Conservation (phyloP, 2,888 invertebrate genomes). For the Drosophila percnosoma region DNA sequence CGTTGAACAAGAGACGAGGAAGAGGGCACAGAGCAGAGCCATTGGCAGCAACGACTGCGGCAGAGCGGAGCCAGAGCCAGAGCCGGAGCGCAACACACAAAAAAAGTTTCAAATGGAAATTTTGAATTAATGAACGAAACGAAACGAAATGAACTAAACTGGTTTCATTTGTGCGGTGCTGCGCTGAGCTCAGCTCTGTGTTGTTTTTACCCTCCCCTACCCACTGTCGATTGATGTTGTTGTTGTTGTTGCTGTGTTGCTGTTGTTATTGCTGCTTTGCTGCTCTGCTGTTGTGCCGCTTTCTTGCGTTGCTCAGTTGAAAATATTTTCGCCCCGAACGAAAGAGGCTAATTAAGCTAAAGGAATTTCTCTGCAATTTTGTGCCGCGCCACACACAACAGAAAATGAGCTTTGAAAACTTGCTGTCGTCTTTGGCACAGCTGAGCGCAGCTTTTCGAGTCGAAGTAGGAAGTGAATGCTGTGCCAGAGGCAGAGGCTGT, state of each 20-base stretch:
- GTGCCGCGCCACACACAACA: conserved; percentile 59
- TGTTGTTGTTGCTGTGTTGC: conserved; percentile 35
- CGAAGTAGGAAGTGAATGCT: conserved; percentile 56
- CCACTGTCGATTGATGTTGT: conserved; percentile 35
- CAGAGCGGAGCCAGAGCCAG: conserved; percentile 57
- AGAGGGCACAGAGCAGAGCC: conserved; percentile 45
- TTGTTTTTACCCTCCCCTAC: conserved; percentile 58
- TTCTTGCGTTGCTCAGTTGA: conserved; percentile 81
- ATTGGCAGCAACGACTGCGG: conserved; percentile 65
- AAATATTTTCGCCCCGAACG: conserved; percentile 80
- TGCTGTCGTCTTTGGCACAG: conserved; percentile 60
- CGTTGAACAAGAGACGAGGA: conserved; percentile 52
- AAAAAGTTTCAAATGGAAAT: conserved; percentile 84
- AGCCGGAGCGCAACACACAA: conserved; percentile 42
- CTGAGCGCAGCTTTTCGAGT: conserved; percentile 60
- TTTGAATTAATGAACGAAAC: conserved; percentile 84
- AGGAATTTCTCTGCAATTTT: conserved; percentile 82
- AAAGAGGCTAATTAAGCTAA: conserved; percentile 82
- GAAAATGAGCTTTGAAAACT: conserved; percentile 76
- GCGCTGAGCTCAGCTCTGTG: conserved; percentile 71
- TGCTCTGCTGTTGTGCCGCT: conserved; percentile 74
- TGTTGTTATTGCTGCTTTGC: conserved; percentile 45
- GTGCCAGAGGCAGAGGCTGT: conserved; percentile 6
- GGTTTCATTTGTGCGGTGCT: conserved; percentile 80
- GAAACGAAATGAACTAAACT: conserved; percentile 82